A percentile compares a stretch with the other conserved stretches of the same genome.
Conservation (phyloP, 1,140 invertebrate genomes). For the Coelopa frigida region DNA sequence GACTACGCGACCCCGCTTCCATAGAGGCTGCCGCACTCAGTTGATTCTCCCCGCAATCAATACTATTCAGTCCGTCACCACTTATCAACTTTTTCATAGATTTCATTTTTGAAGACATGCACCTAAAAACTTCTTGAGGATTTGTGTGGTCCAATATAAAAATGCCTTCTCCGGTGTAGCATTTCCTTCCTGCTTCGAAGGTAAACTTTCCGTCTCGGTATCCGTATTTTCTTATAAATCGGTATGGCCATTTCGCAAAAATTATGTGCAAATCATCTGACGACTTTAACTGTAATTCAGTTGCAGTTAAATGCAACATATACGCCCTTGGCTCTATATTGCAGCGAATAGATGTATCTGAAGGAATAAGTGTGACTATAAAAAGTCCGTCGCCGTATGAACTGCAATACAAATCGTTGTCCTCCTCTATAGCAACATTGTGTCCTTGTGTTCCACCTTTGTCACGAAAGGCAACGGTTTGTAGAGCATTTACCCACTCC, state of each 20-base stretch:
- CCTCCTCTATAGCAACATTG: conserved; percentile 61
- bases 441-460: conserved; percentile 34
- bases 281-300: conserved; percentile 65
- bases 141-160: conserved; percentile 73
- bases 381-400: conserved; percentile 69
- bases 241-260: conserved; percentile 78
- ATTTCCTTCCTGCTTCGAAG: conserved; percentile 85
- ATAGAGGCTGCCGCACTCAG: conserved; percentile 64
- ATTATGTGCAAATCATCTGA: conserved; percentile 53
- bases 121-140: conserved; percentile 71
- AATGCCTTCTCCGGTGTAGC: conserved; percentile 74
- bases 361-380: conserved; percentile 66
- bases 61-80: conserved; percentile 55
- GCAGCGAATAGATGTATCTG: conserved; percentile 69
- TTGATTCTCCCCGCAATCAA: conserved; percentile 66
- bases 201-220: conserved; percentile 75
- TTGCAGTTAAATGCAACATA: conserved; percentile 62
- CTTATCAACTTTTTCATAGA: conserved; percentile 73
- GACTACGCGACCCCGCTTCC: conserved; percentile 69
- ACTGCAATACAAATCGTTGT: conserved; percentile 79
- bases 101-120: conserved; percentile 72
- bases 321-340: conserved; percentile 63
- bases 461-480: conserved; percentile 74
- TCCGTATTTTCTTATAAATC: conserved; percentile 76
- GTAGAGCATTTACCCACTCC: conserved; percentile 69